Conservation (phyloP, 64 coral and sea anemone genomes). For the Catalaphyllia jardinei region DNA sequence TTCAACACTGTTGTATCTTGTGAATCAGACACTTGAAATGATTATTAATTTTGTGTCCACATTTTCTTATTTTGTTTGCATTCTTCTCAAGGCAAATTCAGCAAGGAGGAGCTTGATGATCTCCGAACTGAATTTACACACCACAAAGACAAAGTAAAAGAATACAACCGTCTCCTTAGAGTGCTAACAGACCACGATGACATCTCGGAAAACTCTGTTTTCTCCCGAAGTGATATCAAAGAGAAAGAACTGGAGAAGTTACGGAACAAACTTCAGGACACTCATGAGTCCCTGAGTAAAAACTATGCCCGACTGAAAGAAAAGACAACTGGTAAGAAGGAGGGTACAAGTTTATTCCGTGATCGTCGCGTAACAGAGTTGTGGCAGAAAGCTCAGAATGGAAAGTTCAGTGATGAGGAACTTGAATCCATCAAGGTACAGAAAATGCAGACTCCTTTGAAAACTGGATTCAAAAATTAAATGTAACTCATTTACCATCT, state of each 20-base stretch:
- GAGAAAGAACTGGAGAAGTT: slow-evolving; percentile 57
- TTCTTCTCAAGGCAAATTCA: slow-evolving; percentile 61
- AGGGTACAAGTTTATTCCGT: slow-evolving; percentile 18
- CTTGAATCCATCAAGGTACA: slow-evolving; percentile 89
- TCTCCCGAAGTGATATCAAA: slow-evolving; percentile 22
- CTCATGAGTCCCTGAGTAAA: slow-evolving; percentile 44
- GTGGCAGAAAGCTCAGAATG: slow-evolving; percentile 67
- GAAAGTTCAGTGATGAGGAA: slow-evolving; percentile 60
- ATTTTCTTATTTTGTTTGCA: neutral
- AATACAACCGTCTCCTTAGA: slow-evolving; percentile 56
- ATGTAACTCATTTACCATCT: too few relatives aligned
- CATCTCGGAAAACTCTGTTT: slow-evolving; percentile 88
- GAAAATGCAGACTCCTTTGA: neutral
- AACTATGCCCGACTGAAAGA: slow-evolving; percentile 60
- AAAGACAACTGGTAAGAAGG: slow-evolving; percentile 41
- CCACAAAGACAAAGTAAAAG: slow-evolving; percentile 69
- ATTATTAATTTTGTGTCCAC: too few relatives aligned
- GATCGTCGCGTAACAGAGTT: slow-evolving; percentile 72
- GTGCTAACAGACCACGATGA: slow-evolving; percentile 59
- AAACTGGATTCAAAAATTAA: too few relatives aligned
- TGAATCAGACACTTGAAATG: too few relatives aligned
- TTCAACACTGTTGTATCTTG: too few relatives aligned
- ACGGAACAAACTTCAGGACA: slow-evolving; percentile 45
- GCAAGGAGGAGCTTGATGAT: slow-evolving; percentile 65
- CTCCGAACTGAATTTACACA: slow-evolving; percentile 83